Percentiles rank a stretch among this genome's conserved stretches.
Conservation (phyloP, 2,888 invertebrate genomes). For the Desoria tigrina region DNA sequence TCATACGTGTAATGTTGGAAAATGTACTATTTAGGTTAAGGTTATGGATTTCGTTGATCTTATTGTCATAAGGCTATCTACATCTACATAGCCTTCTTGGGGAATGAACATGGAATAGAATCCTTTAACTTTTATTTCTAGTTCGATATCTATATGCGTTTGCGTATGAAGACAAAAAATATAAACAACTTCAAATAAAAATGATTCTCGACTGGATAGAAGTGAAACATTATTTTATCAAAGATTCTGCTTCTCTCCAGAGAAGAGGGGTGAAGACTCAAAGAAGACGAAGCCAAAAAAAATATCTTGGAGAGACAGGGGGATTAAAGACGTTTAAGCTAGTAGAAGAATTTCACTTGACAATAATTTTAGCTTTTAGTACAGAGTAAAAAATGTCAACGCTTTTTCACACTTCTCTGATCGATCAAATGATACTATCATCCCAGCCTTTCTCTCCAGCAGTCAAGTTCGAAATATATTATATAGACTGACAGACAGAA, state of each 20-base stretch:
- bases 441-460: conserved; percentile 7
- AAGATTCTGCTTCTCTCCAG: not conserved
- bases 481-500: conserved; percentile 8
- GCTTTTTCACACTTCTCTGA: conserved; percentile 25
- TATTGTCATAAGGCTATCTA: no score
- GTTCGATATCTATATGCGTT: no score
- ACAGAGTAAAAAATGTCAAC: conserved; percentile 43
- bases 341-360: conserved; percentile 51
- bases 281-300: not conserved
- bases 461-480: not conserved
- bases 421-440: conserved; percentile 36
- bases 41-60: not conserved
- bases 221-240: no score
- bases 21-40: not conserved
- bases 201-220: not conserved
- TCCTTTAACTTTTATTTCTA: no score
- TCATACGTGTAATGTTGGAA: no score
- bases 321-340: conserved; percentile 48
- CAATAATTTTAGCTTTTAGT: conserved; percentile 30
- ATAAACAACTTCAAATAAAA: not conserved
- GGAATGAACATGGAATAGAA: no score
- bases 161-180: not conserved
- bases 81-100: no score
- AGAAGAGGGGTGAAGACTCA: conserved; percentile 1
- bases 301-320: conserved; percentile 10